phyloP scores from a whole-genome alignment of 2,113 vertebrate genomes.

The Cephalopholis sonnerati region DNA sequence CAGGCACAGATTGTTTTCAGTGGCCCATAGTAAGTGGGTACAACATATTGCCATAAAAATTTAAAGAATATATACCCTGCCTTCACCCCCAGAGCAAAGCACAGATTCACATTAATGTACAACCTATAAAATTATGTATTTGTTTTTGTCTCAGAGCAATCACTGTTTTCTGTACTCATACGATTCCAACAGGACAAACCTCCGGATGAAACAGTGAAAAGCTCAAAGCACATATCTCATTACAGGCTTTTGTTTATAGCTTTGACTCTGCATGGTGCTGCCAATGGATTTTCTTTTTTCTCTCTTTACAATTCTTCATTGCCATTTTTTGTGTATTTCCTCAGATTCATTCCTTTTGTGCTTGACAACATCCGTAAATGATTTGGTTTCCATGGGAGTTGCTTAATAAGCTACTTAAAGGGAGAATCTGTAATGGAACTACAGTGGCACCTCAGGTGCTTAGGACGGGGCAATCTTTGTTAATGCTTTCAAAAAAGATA shows the following conservation, averaged over 20 bases:
- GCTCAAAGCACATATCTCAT: constrained; percentile 76
- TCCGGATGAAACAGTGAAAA: constrained; percentile 44
- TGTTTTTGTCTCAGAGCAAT: constrained; percentile 68
- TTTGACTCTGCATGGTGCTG: constrained; percentile 38
- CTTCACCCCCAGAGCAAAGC: constrained; percentile 32
- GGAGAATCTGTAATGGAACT: not conserved
- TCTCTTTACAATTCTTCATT: not conserved
- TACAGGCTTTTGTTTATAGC: constrained; percentile 74
- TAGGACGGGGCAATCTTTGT: not conserved
- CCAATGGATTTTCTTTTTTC: constrained; percentile 37
- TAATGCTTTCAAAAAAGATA: not conserved
- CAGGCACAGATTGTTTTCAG: constrained; percentile 45
- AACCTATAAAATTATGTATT: constrained; percentile 52
- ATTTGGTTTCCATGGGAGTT: constrained; percentile 43
- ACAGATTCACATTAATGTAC: constrained; percentile 57
- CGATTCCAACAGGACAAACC: constrained; percentile 53
- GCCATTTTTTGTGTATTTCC: constrained; percentile 13
- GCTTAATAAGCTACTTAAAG: constrained; percentile 32
- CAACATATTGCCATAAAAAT: constrained; percentile 26
- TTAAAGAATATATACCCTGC: constrained; percentile 33
- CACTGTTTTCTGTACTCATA: constrained; percentile 39
- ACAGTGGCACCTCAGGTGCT: constrained; percentile 17
- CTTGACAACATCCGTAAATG: constrained; percentile 25
- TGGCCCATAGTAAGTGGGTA: constrained; percentile 36
- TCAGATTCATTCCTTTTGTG: constrained; percentile 37